Base-by-base conservation (phyloP, 2,888 invertebrate genomes). In the Subacronicta megacephala region DNA sequence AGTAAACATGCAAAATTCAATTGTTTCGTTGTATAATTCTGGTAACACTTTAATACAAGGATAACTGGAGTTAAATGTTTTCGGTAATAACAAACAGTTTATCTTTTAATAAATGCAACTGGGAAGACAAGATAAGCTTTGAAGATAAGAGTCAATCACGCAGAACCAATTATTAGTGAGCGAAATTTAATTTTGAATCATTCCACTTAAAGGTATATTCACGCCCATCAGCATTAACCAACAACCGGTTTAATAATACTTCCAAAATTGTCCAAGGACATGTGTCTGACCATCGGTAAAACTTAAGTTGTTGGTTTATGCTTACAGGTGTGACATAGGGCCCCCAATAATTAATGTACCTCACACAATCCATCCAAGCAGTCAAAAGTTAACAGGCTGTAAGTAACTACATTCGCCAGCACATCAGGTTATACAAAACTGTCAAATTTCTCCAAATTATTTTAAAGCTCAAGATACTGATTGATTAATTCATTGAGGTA, bases 341-440 rank as follows among this genome's bases (percentile, higher is more conserved):
- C 31, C 31, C 10, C 31, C 66, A 58, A 40, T 9, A 31, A n/a
- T 20, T 23, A 0, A 45, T 23, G 18, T 41, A 52, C 44, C 45
- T 47, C 62, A 41, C 70, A 63, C 47, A 69, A 56, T 37, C 20
- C 36, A 46, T 63, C 46, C 64, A 67, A 67, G 70, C 70, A 50
- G 43, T 37, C 60, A 26, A 62, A 35, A 50, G 36, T 41, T n/a
- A n/a, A 62, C 47, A 62, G 29, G 50, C 43, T 44, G 17, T 56
- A 49, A 51, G 36, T 49, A 18, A 2, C n/a, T n/a, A n/a, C n/a
- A n/a, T n/a, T n/a, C n/a, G n/a, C n/a, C n/a, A n/a, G n/a, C n/a
- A n/a, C n/a, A n/a, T n/a, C n/a, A n/a, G n/a, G n/a, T n/a, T n/a
- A n/a, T n/a, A n/a, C n/a, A n/a, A n/a, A n/a, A n/a, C n/a, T n/a